Evolutionary conservation across 1,140 invertebrate genomes (phyloP).

Genomic region (Zaprionus africanus): DNA sequence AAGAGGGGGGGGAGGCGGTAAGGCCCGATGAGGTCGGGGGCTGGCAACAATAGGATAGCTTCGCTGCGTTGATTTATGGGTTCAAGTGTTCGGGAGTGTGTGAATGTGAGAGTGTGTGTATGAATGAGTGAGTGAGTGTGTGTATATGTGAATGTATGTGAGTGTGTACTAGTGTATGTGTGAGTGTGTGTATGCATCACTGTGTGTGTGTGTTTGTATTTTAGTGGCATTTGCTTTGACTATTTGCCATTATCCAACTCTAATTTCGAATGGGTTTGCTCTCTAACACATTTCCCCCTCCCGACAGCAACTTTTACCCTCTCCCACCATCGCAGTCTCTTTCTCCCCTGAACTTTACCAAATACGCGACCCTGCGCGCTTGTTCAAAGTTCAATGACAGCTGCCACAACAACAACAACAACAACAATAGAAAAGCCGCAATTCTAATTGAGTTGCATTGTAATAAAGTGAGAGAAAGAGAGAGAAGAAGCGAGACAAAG

Average conservation of each 20-base stretch:
- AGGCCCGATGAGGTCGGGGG: constrained; percentile 33
- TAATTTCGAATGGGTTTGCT: constrained; percentile 34
- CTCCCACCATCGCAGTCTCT: neutral
- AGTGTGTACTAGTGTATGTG: constrained; percentile 20
- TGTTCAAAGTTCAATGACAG: constrained; percentile 76
- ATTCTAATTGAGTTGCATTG: constrained; percentile 66
- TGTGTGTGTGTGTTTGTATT: constrained; percentile 23
- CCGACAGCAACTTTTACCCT: neutral
- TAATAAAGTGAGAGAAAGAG: constrained; percentile 23
- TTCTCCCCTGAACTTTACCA: neutral
- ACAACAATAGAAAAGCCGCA: constrained; percentile 18
- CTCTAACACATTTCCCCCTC: neutral
- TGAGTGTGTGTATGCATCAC: constrained; percentile 16
- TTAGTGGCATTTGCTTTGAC: constrained; percentile 40
- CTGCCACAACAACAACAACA: constrained; percentile 41
- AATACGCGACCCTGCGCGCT: constrained; percentile 19
- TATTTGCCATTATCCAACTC: constrained; percentile 50
- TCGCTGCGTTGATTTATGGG: constrained; percentile 57
- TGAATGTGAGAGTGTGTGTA: constrained; percentile 25
- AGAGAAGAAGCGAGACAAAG: neutral
- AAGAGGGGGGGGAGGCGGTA: neutral
- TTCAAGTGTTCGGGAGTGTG: constrained; percentile 29
- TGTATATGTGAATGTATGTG: constrained; percentile 6
- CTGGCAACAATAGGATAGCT: constrained; percentile 38
- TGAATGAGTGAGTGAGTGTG: constrained; percentile 23